Evolutionary conservation across 1,140 invertebrate species (phyloP).

Genomic region (Hestina assimilis): DNA sequence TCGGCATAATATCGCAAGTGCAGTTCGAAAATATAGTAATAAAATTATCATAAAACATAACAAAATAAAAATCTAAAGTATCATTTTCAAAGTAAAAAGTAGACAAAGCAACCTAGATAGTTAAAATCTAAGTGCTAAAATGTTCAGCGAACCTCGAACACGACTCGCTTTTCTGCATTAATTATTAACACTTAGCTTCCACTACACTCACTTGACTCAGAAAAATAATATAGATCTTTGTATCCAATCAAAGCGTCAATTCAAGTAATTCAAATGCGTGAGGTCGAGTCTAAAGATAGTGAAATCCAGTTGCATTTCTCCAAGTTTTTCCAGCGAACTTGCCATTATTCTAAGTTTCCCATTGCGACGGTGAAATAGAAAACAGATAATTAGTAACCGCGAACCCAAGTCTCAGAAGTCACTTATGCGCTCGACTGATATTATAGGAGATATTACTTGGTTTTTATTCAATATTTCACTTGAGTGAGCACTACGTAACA

Average conservation of each 20-base stretch:
- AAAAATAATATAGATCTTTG: no score
- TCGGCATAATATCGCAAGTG: neutral
- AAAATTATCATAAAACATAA: neutral
- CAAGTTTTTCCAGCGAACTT: constrained; percentile 39
- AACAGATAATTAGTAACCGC: constrained; percentile 48
- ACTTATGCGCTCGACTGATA: neutral
- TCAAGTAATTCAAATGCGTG: neutral
- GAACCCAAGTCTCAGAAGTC: neutral
- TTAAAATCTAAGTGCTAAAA: no score
- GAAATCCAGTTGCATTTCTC: constrained; percentile 38
- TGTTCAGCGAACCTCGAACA: no score
- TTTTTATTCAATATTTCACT: neutral
- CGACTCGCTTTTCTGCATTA: no score
- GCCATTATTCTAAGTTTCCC: constrained; percentile 59
- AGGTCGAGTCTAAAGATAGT: constrained; percentile 32
- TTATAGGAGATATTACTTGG: neutral
- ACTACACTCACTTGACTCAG: no score
- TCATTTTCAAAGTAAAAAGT: no score
- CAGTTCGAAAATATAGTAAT: neutral
- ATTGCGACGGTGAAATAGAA: constrained; percentile 58
- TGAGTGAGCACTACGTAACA: neutral
- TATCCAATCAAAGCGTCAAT: no score
- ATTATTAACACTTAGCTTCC: no score
- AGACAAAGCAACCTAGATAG: no score
- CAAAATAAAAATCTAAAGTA: neutral